A percentile compares a stretch with the other conserved stretches of the same genome.
Conservation (phyloP, 2,797 vertebrate genomes). For the Pitangus sulphuratus region DNA sequence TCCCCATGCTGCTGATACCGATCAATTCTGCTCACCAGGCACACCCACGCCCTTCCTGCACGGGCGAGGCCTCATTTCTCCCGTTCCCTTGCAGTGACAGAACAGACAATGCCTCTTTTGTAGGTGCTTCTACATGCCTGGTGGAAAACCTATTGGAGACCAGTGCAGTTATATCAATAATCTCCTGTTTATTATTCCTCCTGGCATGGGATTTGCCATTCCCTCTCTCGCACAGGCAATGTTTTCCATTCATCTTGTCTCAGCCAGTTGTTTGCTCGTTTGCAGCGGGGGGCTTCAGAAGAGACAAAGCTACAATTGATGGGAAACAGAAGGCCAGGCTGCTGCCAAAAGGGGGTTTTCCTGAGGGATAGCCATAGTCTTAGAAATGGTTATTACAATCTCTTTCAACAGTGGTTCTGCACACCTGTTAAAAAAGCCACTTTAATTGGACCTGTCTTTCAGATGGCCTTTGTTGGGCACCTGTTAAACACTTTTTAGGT, state of each 20-base stretch:
- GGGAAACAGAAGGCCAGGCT: slow-evolving; percentile 17
- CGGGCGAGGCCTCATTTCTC: not conserved
- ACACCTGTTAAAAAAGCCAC: slow-evolving; percentile 32
- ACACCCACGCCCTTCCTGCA: not conserved
- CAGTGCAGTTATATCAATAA: slow-evolving; percentile 16
- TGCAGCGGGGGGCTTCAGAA: slow-evolving; percentile 23
- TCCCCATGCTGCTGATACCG: not conserved
- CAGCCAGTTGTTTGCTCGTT: slow-evolving; percentile 46
- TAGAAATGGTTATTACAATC: not conserved
- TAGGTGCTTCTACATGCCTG: not conserved
- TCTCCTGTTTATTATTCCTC: slow-evolving; percentile 54
- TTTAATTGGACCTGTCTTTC: not conserved
- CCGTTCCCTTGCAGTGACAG: not conserved
- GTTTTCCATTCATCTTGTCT: slow-evolving; percentile 44
- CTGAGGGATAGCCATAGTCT: not conserved
- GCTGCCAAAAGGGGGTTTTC: slow-evolving; percentile 29
- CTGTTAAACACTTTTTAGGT: not conserved
- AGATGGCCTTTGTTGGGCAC: not conserved
- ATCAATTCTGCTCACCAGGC: slow-evolving; percentile 23
- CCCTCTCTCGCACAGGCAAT: slow-evolving; percentile 8
- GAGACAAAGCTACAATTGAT: slow-evolving; percentile 55
- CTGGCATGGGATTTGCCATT: slow-evolving; percentile 42
- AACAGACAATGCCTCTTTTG: slow-evolving; percentile 39
- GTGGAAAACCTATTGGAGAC: not conserved
- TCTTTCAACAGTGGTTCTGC: not conserved